Conservation (phyloP, 1,140 invertebrate genomes). For the Scylla paramamosain region DNA sequence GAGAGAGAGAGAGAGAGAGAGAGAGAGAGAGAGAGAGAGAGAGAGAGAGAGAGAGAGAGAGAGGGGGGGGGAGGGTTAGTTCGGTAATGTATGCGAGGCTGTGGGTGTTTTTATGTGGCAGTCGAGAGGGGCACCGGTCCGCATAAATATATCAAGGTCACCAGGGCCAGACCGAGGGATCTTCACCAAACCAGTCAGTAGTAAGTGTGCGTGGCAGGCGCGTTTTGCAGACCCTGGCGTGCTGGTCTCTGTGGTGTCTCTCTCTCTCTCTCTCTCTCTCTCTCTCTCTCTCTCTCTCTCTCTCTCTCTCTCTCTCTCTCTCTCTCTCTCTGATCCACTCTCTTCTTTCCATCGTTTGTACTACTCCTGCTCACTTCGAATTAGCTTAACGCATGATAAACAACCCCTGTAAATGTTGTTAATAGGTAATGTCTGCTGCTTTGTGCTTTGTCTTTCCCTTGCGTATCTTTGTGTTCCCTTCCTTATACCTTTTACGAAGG, state of each 20-base stretch:
- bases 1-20: constrained; percentile 3
- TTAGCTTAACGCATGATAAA: neutral
- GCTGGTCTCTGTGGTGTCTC: no score
- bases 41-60: constrained; percentile 20
- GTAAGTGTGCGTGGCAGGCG: no score
- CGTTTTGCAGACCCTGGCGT: no score
- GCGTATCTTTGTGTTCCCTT: no score
- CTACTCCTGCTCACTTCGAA: neutral
- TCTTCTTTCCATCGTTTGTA: neutral
- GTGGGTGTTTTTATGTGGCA: neutral
- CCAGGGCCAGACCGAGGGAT: neutral
- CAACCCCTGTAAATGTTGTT: neutral
- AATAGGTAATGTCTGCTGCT: no score
- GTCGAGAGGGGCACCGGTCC: neutral
- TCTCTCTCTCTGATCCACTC: neutral
- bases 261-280: constrained; percentile 7
- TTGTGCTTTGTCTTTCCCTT: no score
- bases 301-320: neutral
- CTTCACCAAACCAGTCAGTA: constrained; percentile 4
- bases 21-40: constrained; percentile 4
- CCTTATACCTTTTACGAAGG: no score
- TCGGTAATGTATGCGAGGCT: neutral
- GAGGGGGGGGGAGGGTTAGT: neutral
- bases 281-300: constrained; percentile 20
- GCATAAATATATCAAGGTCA: constrained; percentile 22